Evolutionary conservation across 1,140 invertebrate species (phyloP), one percentile per base, ranked within the genome.

Genomic region (Hylaeus anthracinus): DNA sequence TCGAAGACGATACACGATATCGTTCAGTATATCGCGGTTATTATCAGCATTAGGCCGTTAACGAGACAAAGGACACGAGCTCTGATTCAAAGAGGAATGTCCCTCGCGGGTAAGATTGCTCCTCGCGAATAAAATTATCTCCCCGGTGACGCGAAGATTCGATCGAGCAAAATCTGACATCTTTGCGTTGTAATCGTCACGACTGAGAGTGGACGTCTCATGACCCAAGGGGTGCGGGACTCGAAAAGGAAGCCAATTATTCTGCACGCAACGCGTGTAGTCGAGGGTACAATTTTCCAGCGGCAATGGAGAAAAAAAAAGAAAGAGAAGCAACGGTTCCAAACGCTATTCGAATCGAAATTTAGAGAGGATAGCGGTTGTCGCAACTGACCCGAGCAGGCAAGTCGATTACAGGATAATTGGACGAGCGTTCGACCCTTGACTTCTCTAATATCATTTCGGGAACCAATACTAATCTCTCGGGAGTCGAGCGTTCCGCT

Each of bases 231-330:
- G 41, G 78, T 51, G 72, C 56, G 73, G 26, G 60, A 67, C 81
- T 77, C 71, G 85, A 78, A 86, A 78, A 77, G 70, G 77, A 2
- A 51, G 8, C 51, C 84, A 86, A 87, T 87, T 87, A 87, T 83
- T 81, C 12, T 48, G 84, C 85, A 86, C 85, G 85, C 85, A 87
- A 86, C 78, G 84, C 83, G 66, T 65, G 39, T 60, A 69, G 82
- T 65, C 73, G 61, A 66, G 55, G 64, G 63, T 53, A 72, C 83
- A 61, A 75, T 83, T 86, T 86, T 82, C 84, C 72, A 83, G 48
- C 67, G 55, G 75, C 81, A 69, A 58, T 61, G 12, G 60, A 37
- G 45, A 51, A 60, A 39, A 26, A 12, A 26, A n/a, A 15, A 65
- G 15, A 63, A 61, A 61, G 41, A 56, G 39, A 41, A 39, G 56